Evolutionary conservation across 2,888 invertebrate species (phyloP).

Genomic region (Biston stratarius): DNA sequence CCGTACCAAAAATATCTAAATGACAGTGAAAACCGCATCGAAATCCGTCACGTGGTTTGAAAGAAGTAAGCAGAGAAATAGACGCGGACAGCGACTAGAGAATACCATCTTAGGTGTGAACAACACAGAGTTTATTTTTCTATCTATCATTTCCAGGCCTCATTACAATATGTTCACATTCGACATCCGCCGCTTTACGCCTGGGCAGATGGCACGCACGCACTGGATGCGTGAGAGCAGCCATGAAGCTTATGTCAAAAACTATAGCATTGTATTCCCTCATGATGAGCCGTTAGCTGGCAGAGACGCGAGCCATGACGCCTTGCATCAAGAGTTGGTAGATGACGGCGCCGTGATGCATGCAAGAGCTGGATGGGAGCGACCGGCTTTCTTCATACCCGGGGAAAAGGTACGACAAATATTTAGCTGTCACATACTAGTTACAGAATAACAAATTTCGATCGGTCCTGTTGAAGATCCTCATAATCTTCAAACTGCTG

Average conservation of each 20-base stretch:
- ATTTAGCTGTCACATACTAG: too few species aligned
- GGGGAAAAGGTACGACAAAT: slow-evolving; percentile 57
- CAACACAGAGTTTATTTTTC: too few species aligned
- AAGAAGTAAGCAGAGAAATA: too few species aligned
- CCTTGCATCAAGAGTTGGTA: slow-evolving; percentile 87
- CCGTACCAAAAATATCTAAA: too few species aligned
- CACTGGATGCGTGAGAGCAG: slow-evolving; percentile 93
- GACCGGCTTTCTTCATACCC: slow-evolving; percentile 92
- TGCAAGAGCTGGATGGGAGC: slow-evolving; percentile 94
- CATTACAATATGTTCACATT: slow-evolving; percentile 94
- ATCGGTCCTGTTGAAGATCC: too few species aligned
- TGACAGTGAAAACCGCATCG: too few species aligned
- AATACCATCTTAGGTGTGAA: too few species aligned
- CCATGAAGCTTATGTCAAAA: slow-evolving; percentile 96
- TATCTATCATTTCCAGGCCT: slow-evolving; percentile 81
- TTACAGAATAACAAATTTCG: too few species aligned
- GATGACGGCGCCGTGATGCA: slow-evolving; percentile 95
- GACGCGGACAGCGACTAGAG: too few species aligned
- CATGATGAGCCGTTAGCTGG: slow-evolving; percentile 94
- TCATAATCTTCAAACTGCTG: too few species aligned
- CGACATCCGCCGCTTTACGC: slow-evolving; percentile 94
- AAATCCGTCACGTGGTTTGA: too few species aligned
- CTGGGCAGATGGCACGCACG: slow-evolving; percentile 89
- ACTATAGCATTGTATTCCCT: slow-evolving; percentile 92
- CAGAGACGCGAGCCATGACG: slow-evolving; percentile 85